phyloP scores from a whole-genome alignment of 2,888 invertebrate species.

The Apoda limacodes region DNA sequence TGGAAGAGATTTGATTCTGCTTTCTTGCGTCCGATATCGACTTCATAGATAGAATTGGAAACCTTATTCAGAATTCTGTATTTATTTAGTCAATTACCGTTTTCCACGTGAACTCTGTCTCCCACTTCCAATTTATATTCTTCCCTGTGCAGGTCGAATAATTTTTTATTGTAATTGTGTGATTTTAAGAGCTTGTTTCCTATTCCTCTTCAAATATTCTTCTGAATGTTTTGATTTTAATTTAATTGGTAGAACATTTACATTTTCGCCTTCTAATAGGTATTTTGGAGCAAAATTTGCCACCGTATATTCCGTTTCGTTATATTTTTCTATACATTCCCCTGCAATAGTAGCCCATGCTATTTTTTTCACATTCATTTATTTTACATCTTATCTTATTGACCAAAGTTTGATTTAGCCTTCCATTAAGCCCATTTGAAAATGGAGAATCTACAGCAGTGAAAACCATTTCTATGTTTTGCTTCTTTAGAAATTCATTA shows the following conservation, averaged over 20 bases:
- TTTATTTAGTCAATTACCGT: slow-evolving; percentile 20
- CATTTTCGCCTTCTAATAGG: too few relatives aligned
- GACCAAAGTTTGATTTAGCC: slow-evolving; percentile 23
- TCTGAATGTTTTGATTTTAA: slow-evolving; percentile 13
- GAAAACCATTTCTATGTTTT: too few relatives aligned
- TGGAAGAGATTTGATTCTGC: slow-evolving; percentile 18
- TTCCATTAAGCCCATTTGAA: too few relatives aligned
- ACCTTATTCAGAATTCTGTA: slow-evolving; percentile 21
- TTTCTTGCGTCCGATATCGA: slow-evolving; percentile 20
- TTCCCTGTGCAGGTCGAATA: too few relatives aligned
- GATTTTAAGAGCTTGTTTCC: slow-evolving; percentile 21
- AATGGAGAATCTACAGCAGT: too few relatives aligned
- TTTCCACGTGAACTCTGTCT: too few relatives aligned
- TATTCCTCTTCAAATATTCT: slow-evolving; percentile 14
- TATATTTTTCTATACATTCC: slow-evolving; percentile 25
- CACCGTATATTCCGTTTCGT: slow-evolving; percentile 25
- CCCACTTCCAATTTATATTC: too few relatives aligned
- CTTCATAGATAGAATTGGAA: slow-evolving; percentile 21
- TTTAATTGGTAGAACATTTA: slow-evolving; percentile 20
- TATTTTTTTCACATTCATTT: slow-evolving; percentile 20
- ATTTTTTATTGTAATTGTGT: slow-evolving; percentile 21
- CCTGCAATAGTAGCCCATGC: slow-evolving; percentile 27
- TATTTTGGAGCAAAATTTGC: slow-evolving; percentile 25
- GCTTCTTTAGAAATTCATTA: too few relatives aligned
- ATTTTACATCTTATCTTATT: slow-evolving; percentile 26